phyloP scores from a whole-genome alignment of 1,140 invertebrate species.

The Lutraria rhynchaena region DNA sequence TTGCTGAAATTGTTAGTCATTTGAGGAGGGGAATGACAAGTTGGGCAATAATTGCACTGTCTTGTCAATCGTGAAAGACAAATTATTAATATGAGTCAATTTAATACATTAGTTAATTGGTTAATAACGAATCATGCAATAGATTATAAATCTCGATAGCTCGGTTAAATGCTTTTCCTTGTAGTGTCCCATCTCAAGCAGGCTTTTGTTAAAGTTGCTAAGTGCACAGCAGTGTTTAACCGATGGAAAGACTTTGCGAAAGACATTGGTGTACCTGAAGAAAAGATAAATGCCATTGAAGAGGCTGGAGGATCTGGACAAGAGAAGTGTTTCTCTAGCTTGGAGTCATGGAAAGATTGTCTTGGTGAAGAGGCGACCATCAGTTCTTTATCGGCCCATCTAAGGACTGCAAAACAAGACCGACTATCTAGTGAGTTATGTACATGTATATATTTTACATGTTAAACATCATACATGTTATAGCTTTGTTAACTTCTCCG shows the following conservation, averaged over 20 bases:
- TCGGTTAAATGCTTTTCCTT: slow-evolving; percentile 16
- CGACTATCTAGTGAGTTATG: slow-evolving; percentile 26
- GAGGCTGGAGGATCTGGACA: slow-evolving; percentile 28
- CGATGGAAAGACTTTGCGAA: slow-evolving; percentile 38
- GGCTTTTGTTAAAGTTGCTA: slow-evolving; percentile 54
- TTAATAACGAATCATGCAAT: too few relatives aligned
- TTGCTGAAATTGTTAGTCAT: too few relatives aligned
- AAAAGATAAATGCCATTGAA: slow-evolving; percentile 29
- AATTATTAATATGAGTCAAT: too few relatives aligned
- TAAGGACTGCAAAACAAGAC: slow-evolving; percentile 24
- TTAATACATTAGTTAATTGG: too few relatives aligned
- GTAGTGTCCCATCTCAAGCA: slow-evolving; percentile 41
- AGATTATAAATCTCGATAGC: too few relatives aligned
- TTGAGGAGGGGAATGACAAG: too few relatives aligned
- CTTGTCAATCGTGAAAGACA: too few relatives aligned
- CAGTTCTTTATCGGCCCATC: slow-evolving; percentile 15
- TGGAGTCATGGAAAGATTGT: slow-evolving; percentile 27
- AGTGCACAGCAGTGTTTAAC: slow-evolving; percentile 26
- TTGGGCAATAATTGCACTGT: too few relatives aligned
- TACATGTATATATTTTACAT: too few relatives aligned
- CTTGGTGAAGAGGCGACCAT: slow-evolving; percentile 39
- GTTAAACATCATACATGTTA: too few relatives aligned
- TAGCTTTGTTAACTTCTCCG: too few relatives aligned
- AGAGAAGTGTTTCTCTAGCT: slow-evolving; percentile 45
- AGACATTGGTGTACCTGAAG: slow-evolving; percentile 16